These are phyloP conservation scores for Zoroaster sp. DNA, from an alignment of 53 echinoderm and acorn worm species.

Conservation along the genomic window DNA sequence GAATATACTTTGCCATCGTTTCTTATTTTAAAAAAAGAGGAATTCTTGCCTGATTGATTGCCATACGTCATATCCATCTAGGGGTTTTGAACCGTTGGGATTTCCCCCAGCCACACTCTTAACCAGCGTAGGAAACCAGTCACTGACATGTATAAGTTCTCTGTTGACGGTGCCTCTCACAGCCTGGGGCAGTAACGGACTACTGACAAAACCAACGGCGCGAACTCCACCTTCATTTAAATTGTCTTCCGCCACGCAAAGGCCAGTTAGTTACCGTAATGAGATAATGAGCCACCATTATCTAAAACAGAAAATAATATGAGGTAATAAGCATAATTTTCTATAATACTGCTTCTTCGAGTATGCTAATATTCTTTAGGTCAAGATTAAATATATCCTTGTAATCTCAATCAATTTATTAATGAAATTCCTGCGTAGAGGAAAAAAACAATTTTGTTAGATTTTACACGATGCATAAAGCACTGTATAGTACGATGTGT, in stretches of 20 bases:
- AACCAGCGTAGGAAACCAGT: conserved; percentile 60
- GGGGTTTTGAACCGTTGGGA: conserved; percentile 26
- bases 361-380: no score
- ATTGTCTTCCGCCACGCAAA: conserved; percentile 56
- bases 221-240: conserved; percentile 60
- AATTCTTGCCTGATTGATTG: conserved; percentile 46
- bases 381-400: no score
- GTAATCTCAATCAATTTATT: no score
- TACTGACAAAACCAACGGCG: conserved; percentile 52
- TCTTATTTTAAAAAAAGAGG: neutral
- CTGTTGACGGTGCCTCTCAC: conserved; percentile 38
- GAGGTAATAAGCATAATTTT: no score
- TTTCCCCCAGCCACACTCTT: conserved; percentile 46
- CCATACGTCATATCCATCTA: conserved; percentile 60
- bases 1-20: no score
- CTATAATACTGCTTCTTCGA: no score
- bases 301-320: neutral
- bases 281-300: conserved; percentile 23
- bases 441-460: no score
- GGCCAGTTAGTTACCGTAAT: conserved; percentile 60
- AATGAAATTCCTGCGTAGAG: no score
- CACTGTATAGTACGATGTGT: no score
- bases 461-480: no score
- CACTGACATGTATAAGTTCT: conserved; percentile 55
- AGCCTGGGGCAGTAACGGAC: conserved; percentile 33